phyloP scores from a whole-genome alignment of 2,888 invertebrate genomes.

The Andrena bicolor region DNA sequence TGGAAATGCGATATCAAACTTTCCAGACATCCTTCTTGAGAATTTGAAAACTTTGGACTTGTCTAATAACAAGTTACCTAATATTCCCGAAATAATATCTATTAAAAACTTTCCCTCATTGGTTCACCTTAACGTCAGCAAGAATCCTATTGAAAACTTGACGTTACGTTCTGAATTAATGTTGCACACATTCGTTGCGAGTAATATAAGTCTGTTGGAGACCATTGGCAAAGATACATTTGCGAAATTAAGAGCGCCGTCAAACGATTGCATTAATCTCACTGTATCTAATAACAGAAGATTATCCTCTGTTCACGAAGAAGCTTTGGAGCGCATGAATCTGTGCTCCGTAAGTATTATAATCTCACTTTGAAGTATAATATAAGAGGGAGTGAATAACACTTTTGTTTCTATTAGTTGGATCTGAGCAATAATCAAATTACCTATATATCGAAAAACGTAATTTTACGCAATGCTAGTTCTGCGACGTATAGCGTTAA shows the following conservation, averaged over 20 bases:
- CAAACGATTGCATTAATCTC: slow-evolving; percentile 85
- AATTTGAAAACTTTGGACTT: slow-evolving; percentile 86
- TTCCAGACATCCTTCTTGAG: slow-evolving; percentile 85
- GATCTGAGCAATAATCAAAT: slow-evolving; percentile 87
- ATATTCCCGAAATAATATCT: slow-evolving; percentile 85
- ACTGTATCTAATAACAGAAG: slow-evolving; percentile 85
- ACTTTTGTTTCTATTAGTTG: slow-evolving; percentile 82
- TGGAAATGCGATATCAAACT: slow-evolving; percentile 82
- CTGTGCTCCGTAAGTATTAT: slow-evolving; percentile 86
- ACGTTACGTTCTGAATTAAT: slow-evolving; percentile 86
- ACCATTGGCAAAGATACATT: slow-evolving; percentile 85
- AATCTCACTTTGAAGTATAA: slow-evolving; percentile 75
- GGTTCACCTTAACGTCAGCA: slow-evolving; percentile 86
- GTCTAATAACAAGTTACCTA: slow-evolving; percentile 86
- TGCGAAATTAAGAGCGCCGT: slow-evolving; percentile 83
- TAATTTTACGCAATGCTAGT: slow-evolving; percentile 83
- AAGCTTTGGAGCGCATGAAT: slow-evolving; percentile 83
- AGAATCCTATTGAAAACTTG: slow-evolving; percentile 86
- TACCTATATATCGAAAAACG: slow-evolving; percentile 82
- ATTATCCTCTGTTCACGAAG: slow-evolving; percentile 83
- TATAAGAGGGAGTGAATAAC: not conserved
- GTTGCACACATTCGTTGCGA: slow-evolving; percentile 85
- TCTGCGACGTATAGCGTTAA: slow-evolving; percentile 85
- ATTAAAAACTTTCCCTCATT: slow-evolving; percentile 85
- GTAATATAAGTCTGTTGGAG: slow-evolving; percentile 67